These are phyloP conservation scores for Ivindomyrus marchei DNA, from an alignment of 2,113 vertebrate genomes.

Conservation along the genomic window DNA sequence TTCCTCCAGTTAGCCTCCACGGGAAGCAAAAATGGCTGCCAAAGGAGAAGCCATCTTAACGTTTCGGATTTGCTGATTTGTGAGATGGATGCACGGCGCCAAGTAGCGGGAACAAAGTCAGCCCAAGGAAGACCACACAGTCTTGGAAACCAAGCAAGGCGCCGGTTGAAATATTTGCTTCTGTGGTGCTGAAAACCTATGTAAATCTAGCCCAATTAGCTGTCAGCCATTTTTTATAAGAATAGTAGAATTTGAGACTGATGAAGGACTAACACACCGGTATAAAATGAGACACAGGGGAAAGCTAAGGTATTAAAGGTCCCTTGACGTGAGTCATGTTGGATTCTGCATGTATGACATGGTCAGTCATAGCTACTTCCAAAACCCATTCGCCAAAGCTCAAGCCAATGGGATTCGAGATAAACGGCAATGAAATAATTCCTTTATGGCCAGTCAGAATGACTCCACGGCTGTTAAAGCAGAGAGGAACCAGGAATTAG, in stretches of 20 bases:
- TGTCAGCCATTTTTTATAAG: background rate
- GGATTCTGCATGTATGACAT: conserved; percentile 32
- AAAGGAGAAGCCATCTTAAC: conserved; percentile 2
- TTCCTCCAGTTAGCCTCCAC: background rate
- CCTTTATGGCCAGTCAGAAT: conserved; percentile 31
- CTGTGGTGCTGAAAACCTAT: conserved; percentile 9
- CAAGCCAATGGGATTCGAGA: conserved; percentile 24
- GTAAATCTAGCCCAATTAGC: conserved; percentile 15
- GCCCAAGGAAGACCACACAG: background rate
- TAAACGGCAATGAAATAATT: conserved; percentile 34
- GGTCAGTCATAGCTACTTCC: conserved; percentile 30
- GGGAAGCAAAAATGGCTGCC: background rate
- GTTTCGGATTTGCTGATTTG: background rate
- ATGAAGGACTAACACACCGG: background rate
- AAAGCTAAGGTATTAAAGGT: conserved; percentile 4
- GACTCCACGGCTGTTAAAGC: conserved; percentile 28
- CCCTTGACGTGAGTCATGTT: conserved; percentile 23
- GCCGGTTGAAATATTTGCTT: conserved; percentile 16
- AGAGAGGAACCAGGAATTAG: conserved; percentile 22
- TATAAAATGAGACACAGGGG: conserved; percentile 19
- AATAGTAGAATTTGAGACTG: background rate
- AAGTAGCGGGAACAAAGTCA: background rate
- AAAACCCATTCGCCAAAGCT: conserved; percentile 26
- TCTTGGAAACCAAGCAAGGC: conserved; percentile 2
- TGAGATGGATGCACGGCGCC: background rate